These are phyloP conservation scores for Araneus ventricosus DNA, from an alignment of 1,140 invertebrate genomes.

Conservation along the genomic window DNA sequence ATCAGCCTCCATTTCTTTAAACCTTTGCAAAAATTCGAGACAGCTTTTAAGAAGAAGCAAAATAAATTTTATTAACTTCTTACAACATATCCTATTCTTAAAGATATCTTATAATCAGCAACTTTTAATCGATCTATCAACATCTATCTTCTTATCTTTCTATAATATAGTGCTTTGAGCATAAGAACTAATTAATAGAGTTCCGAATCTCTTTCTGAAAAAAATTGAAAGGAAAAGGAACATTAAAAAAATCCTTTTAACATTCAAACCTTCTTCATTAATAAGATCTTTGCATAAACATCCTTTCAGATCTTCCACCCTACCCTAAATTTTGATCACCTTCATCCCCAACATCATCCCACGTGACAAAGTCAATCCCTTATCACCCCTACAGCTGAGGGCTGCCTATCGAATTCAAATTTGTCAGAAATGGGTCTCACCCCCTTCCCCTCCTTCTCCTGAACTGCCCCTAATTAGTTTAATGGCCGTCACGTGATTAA, in stretches of 20 bases:
- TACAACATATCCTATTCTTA: no score
- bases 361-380: conserved; percentile 46
- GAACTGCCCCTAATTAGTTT: conserved; percentile 57
- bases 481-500: conserved; percentile 60
- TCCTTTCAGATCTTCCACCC: background rate
- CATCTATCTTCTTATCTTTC: no score
- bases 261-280: background rate
- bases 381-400: conserved; percentile 6
- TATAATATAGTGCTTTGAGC: no score
- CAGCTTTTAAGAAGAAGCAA: no score
- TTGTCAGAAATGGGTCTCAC: conserved; percentile 32
- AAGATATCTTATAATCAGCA: no score
- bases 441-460: no score
- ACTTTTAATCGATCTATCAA: no score
- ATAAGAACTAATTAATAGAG: background rate
- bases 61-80: no score
- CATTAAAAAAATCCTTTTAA: background rate
- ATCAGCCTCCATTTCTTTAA: no score
- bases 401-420: conserved; percentile 56
- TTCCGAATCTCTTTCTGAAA: no score
- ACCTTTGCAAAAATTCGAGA: no score
- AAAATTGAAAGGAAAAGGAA: background rate
- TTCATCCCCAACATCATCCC: background rate
- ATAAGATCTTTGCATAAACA: conserved; percentile 6
- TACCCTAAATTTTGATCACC: conserved; percentile 29